These are phyloP conservation scores for Agrotis clavis DNA, from an alignment of 2,888 invertebrate genomes.

Conservation along the genomic window DNA sequence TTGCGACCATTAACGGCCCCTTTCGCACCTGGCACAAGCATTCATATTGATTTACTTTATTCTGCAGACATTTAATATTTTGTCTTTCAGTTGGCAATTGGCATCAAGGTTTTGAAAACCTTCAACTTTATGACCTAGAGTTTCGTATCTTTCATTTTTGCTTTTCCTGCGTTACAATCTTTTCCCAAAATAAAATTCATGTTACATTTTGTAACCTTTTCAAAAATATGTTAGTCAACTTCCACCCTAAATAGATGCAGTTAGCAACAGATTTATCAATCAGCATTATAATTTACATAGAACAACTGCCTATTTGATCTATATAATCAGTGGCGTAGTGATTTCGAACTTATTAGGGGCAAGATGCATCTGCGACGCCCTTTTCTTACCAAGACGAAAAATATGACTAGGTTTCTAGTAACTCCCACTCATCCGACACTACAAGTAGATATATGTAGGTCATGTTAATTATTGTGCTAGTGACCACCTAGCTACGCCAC, in stretches of 20 bases:
- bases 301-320: background rate
- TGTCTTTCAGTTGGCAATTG: background rate
- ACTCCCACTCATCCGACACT: too few species aligned
- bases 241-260: background rate
- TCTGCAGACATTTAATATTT: conserved; percentile 20
- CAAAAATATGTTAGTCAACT: background rate
- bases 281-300: too few species aligned
- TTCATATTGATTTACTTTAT: conserved; percentile 34
- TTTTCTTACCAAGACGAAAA: too few species aligned
- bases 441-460: too few species aligned
- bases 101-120: background rate
- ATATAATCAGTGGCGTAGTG: too few species aligned
- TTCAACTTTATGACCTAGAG: background rate
- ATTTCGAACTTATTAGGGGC: too few species aligned
- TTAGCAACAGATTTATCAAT: background rate
- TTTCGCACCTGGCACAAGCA: conserved; percentile 37
- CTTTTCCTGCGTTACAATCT: background rate
- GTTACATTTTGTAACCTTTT: background rate
- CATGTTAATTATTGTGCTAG: too few species aligned
- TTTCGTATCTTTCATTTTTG: background rate
- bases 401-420: too few species aligned
- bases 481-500: too few species aligned
- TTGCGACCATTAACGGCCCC: conserved; percentile 1
- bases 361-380: too few species aligned
- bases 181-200: background rate